Evolutionary conservation across 2,797 vertebrate genomes (phyloP), one percentile per base, ranked within the genome.

Genomic region (Galagoides demidoff): DNA sequence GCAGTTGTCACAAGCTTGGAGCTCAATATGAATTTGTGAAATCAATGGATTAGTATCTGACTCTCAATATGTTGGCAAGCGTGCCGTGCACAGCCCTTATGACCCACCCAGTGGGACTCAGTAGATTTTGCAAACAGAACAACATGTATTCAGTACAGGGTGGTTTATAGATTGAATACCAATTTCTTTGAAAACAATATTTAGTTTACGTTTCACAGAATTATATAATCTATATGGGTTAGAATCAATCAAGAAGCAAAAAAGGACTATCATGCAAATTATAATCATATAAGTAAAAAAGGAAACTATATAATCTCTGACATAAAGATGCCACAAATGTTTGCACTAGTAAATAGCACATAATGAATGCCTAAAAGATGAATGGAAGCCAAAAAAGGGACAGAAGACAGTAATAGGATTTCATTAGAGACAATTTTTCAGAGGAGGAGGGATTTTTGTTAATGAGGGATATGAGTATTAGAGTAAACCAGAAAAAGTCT

Each of bases 11-110:
- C 31, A 78, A 85, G 39, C 39, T 90, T 93, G 70, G 37, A 90
- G 0, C 39, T 95, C 55, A 81, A 9, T 77, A 27, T 87, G 29
- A 39, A 94, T 93, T 85, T 95, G 37, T 74, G 16, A 25, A 91
- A 94, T 68, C 66, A 61, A 84, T 94, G 57, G 20, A 85, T 93
- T 94, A 95, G 94, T 68, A 89, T 66, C 63, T 66, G 73, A 91
- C 52, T 89, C 13, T 52, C 43, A 16, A 71, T 43, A 89, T 59
- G 23, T 71, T 86, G 43, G 10, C 34, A 94, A 92, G 68, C 29
- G 82, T n/a, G 83, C 29, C 49, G 16, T 74, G 12, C 25, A 45
- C 19, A 77, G 57, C 20, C 34, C 16, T 66, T 61, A 20, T 31
- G 59, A 90, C 43, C 29, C 4, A 39, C 8, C 43, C 45, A 86